A percentile compares a stretch with the other conserved stretches of the same genome.
Evolutionary conservation across 1,140 invertebrate genomes (phyloP).

Genomic region (Cepaea nemoralis): DNA sequence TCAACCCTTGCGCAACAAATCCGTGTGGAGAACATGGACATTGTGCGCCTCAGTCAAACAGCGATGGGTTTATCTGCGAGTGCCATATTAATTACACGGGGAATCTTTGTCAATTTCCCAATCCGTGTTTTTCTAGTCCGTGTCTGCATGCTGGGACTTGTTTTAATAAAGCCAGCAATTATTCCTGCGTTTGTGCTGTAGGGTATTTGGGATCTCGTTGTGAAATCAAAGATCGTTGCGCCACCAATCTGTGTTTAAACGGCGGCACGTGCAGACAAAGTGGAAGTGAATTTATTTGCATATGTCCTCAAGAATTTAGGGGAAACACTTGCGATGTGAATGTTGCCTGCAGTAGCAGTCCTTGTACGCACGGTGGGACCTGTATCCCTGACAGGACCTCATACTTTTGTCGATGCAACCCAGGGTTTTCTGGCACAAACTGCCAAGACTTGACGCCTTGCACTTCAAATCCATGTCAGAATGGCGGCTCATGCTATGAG

Average conservation of each 20-base stretch:
- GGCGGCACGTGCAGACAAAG: conserved; percentile 22
- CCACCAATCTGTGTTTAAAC: background rate
- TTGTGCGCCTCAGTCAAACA: background rate
- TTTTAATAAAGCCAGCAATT: background rate
- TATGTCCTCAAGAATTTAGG: background rate
- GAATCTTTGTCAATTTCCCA: conserved; percentile 1
- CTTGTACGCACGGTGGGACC: conserved; percentile 2
- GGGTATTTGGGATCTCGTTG: background rate
- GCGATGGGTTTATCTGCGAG: background rate
- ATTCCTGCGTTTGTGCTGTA: background rate
- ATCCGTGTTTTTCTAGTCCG: conserved; percentile 13
- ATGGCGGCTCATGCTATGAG: conserved; percentile 26
- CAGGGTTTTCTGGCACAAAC: conserved; percentile 18
- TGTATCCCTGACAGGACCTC: conserved; percentile 1
- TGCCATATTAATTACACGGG: background rate
- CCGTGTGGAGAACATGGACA: conserved; percentile 2
- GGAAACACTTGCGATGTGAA: background rate
- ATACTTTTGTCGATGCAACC: conserved; percentile 18
- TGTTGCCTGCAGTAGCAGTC: background rate
- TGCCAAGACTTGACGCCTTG: background rate
- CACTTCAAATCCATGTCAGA: background rate
- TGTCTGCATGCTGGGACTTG: conserved; percentile 20
- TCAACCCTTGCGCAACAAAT: conserved; percentile 1
- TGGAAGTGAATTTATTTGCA: conserved; percentile 3
- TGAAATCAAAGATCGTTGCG: background rate